Conservation (phyloP, 1,140 invertebrate species). For the Drosophila bipectinata region DNA sequence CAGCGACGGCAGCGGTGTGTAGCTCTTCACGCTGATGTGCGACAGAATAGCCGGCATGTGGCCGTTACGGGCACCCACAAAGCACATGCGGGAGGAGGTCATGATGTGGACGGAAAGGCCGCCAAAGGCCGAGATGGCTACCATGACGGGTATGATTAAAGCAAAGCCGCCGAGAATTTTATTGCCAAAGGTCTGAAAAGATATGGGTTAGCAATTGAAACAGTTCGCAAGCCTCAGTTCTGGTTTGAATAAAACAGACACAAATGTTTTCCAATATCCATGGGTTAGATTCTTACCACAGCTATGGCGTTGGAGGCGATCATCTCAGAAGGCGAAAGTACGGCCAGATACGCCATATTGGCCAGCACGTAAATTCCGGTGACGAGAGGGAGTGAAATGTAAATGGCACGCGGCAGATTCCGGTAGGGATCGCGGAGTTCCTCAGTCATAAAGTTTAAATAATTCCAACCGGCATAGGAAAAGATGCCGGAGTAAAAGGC, state of each 20-base stretch:
- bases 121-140: conserved; percentile 93
- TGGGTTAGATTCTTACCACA: conserved; percentile 88
- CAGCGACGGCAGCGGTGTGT: conserved; percentile 93
- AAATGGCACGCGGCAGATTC: conserved; percentile 97
- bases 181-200: conserved; percentile 91
- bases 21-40: conserved; percentile 92
- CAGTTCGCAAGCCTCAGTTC: neutral
- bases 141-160: conserved; percentile 93
- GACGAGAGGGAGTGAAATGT: conserved; percentile 95
- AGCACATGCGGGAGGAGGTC: conserved; percentile 95
- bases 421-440: conserved; percentile 96
- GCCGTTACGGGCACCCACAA: conserved; percentile 95
- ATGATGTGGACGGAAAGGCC: conserved; percentile 95
- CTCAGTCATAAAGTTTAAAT: conserved; percentile 98
- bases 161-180: conserved; percentile 88
- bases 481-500: conserved; percentile 98
- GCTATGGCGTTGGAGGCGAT: conserved; percentile 95
- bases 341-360: conserved; percentile 97
- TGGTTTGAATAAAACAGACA: conserved; percentile 1
- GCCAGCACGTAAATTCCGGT: conserved; percentile 96
- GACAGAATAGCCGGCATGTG: conserved; percentile 94
- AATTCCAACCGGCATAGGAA: conserved; percentile 98
- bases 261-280: neutral
- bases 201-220: conserved; percentile 17
- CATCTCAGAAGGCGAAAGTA: conserved; percentile 92